Evolutionary conservation across 30 jellyfish, hydroid and myxozoan species (phyloP), one percentile per base, ranked within the genome.

Genomic region (Mastigias papua): DNA sequence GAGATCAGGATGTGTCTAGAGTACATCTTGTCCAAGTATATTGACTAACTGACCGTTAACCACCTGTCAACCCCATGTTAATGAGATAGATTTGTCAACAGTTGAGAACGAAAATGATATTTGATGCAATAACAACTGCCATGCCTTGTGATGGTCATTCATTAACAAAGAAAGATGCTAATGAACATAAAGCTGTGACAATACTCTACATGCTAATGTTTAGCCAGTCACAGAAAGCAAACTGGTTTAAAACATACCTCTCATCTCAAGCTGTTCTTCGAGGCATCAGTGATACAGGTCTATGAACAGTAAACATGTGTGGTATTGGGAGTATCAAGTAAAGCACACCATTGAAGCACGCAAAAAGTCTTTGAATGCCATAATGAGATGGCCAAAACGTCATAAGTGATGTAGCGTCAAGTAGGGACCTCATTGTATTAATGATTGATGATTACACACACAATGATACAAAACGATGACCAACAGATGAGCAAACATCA

Each of bases 91-190:
- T 46, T 26, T 75, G 72, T 48, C 34, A 75, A 50, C 75, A 35
- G 7, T 75, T 74, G 25, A 74, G 86, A 1, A 74, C 86, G 42
- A 54, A 35, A 1, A 75, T 34, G 48, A 75, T 75, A n/a, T 75
- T 75, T 21, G 29, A 69, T 27, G 46, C 81, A 25, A 29, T 69
- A 1, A 29, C 32, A 29, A 26, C 30, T 32, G 81, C 61, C 23
- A 69, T 69, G 81, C 32, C 81, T 16, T 21, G 26, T 25, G 81
- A 25, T 32, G 63, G 31, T 22, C 63, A 27, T 20, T 21, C 76
- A 16, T 22, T n/a, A n/a, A n/a, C 10, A 3, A 37, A 26, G 35
- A 65, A 16, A 22, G 17, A 65, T 23, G 11, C 13, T 10, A 65
- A 65, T 65, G 76, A 65, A 35, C 20, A 65, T 10, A 65, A 65